A percentile compares a stretch with the other conserved stretches of the same genome.
Evolutionary conservation across 1,140 invertebrate genomes (phyloP).

Genomic region (Eumeta japonica): DNA sequence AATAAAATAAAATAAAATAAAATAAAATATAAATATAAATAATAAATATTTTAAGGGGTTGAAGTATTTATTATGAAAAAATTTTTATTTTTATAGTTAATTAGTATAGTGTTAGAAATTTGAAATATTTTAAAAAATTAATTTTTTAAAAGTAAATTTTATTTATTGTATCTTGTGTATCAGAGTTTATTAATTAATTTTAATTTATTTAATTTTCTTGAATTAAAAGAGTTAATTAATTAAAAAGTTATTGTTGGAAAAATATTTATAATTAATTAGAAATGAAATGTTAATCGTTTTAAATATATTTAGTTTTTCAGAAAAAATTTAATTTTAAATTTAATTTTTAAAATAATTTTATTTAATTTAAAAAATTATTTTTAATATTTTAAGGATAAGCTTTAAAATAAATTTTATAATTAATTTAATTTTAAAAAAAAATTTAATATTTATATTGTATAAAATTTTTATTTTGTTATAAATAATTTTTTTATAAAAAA

Average conservation of each 20-base stretch:
- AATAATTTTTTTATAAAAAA: constrained; percentile 19
- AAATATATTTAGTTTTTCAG: constrained; percentile 14
- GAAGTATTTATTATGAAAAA: constrained; percentile 50
- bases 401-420: constrained; percentile 17
- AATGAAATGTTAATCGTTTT: constrained; percentile 17
- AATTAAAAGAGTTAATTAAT: constrained; percentile 46
- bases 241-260: not conserved
- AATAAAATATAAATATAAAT: too few relatives aligned
- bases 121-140: constrained; percentile 45
- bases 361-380: constrained; percentile 30
- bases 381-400: constrained; percentile 35
- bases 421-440: constrained; percentile 58
- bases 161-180: constrained; percentile 67
- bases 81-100: constrained; percentile 45
- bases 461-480: constrained; percentile 14
- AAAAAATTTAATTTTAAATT: constrained; percentile 28
- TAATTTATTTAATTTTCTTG: constrained; percentile 31
- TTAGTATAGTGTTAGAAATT: constrained; percentile 54
- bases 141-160: constrained; percentile 49
- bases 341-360: constrained; percentile 47
- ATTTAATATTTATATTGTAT: constrained; percentile 29
- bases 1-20: too few relatives aligned
- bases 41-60: constrained; percentile 29
- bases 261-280: constrained; percentile 19
- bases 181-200: constrained; percentile 61